These are phyloP conservation scores for Phenganax marumi DNA, from an alignment of 92 coral and sea anemone genomes.

Conservation along the genomic window DNA sequence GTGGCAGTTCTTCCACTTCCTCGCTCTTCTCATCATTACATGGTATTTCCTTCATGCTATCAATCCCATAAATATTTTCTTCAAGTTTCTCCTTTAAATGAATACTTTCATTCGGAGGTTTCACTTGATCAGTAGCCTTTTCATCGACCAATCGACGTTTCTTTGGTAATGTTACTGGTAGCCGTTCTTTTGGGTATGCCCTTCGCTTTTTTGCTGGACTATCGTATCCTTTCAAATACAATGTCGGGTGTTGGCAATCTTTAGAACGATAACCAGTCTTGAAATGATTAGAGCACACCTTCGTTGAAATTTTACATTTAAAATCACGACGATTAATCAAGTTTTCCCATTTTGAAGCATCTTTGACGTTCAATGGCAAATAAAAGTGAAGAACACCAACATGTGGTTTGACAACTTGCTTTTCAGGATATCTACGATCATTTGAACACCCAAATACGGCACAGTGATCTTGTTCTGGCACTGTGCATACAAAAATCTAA, in stretches of 20 bases:
- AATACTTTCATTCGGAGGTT: no score
- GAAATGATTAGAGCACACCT: conserved; percentile 61
- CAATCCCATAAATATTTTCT: conserved; percentile 29
- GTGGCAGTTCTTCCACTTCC: no score
- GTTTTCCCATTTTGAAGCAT: conserved; percentile 43
- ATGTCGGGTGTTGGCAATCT: conserved; percentile 57
- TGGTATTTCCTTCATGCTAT: no score
- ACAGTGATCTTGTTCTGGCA: no score
- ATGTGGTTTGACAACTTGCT: conserved; percentile 40
- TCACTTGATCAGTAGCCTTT: no score
- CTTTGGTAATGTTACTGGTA: no score
- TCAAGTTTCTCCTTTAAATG: not conserved
- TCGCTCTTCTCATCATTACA: no score
- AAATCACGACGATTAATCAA: not conserved
- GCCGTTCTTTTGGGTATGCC: no score
- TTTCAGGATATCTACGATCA: conserved; percentile 42
- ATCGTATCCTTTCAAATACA: conserved; percentile 57
- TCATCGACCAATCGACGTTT: no score
- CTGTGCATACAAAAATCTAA: no score
- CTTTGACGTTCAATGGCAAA: conserved; percentile 39
- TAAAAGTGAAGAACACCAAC: conserved; percentile 57
- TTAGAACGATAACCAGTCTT: conserved; percentile 44
- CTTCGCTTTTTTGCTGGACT: no score
- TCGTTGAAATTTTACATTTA: not conserved
- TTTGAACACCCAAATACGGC: no score